phyloP scores from a whole-genome alignment of 2,113 vertebrate genomes.

The Tetrao urogallus region DNA sequence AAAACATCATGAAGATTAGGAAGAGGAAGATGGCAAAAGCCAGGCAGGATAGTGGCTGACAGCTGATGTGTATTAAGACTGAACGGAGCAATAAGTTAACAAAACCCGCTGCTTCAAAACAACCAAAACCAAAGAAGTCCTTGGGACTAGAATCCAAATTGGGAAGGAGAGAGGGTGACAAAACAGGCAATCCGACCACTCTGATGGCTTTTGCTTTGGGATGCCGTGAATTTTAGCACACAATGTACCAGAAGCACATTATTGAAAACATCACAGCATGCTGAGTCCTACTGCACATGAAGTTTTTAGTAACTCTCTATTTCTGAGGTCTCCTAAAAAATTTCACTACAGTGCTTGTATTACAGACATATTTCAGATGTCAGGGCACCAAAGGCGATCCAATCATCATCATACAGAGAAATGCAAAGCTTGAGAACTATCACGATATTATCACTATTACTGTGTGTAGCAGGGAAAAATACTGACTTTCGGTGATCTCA shows the following conservation, averaged over 20 bases:
- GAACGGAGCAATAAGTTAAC: slow-evolving; percentile 2
- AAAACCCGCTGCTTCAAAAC: slow-evolving; percentile 39
- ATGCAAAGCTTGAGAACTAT: not conserved
- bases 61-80: slow-evolving; percentile 39
- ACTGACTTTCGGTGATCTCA: slow-evolving; percentile 36
- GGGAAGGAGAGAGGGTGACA: not conserved
- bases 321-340: not conserved
- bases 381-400: not conserved
- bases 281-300: not conserved
- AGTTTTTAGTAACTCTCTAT: not conserved
- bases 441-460: not conserved
- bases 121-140: not conserved
- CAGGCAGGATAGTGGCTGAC: slow-evolving; percentile 9
- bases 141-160: not conserved
- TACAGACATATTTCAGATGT: not conserved
- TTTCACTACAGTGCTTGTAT: not conserved
- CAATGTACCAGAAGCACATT: not conserved
- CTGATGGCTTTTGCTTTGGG: not conserved
- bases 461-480: slow-evolving; percentile 4
- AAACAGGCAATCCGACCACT: not conserved
- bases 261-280: not conserved
- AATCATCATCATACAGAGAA: not conserved
- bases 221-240: slow-evolving; percentile 3
- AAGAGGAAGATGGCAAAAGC: not conserved
- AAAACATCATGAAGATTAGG: not conserved